Percentiles rank a stretch among this genome's conserved stretches.
These are phyloP conservation scores for Spongia lamella DNA, from an alignment of 37 sponge, comb jelly and placozoan species.

Conservation along the genomic window DNA sequence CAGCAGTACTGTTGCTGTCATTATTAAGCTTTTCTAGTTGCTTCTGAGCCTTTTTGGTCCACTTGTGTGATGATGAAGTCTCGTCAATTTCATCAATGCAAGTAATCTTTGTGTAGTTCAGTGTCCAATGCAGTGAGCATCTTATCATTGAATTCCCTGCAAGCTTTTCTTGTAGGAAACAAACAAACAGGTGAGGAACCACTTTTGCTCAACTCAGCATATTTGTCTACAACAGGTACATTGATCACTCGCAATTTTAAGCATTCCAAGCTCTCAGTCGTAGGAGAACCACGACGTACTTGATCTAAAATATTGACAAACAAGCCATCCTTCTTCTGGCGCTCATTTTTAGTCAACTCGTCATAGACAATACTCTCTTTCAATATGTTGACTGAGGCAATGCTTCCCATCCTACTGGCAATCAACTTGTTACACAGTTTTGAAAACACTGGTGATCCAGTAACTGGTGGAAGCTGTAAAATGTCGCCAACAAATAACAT, in stretches of 20 bases:
- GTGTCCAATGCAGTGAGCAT: conserved; percentile 15
- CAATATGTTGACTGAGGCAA: conserved; percentile 39
- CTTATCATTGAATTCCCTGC: conserved; percentile 32
- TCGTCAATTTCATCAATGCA: conserved; percentile 64
- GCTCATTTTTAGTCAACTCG: conserved; percentile 72
- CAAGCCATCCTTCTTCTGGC: conserved; percentile 45
- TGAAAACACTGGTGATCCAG: too few species aligned
- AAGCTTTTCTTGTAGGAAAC: conserved; percentile 30
- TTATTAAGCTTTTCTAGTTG: conserved; percentile 58
- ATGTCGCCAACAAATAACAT: too few species aligned
- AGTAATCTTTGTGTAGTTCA: not conserved
- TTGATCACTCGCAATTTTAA: not conserved
- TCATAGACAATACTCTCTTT: conserved; percentile 29
- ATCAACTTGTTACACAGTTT: too few species aligned
- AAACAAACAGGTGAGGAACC: conserved; percentile 41
- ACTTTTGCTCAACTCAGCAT: conserved; percentile 15
- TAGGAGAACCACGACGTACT: conserved; percentile 11
- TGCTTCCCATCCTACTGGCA: not conserved
- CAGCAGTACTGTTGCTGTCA: conserved; percentile 63
- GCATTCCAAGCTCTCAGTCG: not conserved
- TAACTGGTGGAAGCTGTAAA: too few species aligned
- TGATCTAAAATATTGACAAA: conserved; percentile 18
- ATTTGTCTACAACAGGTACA: conserved; percentile 17
- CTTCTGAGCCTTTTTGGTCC: conserved; percentile 42
- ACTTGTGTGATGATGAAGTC: conserved; percentile 38